These are phyloP conservation scores for Lethrus apterus DNA, from an alignment of 1,140 invertebrate genomes.

Conservation along the genomic window DNA sequence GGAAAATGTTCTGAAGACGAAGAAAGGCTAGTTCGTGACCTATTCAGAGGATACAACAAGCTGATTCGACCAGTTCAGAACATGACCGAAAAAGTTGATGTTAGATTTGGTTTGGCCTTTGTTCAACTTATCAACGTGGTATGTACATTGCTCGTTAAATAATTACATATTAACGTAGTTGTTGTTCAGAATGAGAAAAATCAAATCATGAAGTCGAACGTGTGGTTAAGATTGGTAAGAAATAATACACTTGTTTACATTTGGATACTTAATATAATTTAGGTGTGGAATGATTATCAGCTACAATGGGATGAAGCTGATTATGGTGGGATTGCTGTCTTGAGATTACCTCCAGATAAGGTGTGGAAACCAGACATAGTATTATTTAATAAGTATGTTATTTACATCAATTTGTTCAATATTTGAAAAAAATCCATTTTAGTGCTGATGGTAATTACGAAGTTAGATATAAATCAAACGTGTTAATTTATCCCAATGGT, in stretches of 20 bases:
- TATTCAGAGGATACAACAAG: constrained; percentile 98
- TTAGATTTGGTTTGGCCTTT: constrained; percentile 93
- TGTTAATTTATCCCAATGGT: constrained; percentile 87
- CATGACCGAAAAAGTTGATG: constrained; percentile 94
- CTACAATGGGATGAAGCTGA: constrained; percentile 96
- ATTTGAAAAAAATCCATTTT: constrained; percentile 36
- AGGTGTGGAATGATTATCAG: constrained; percentile 97
- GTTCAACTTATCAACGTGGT: constrained; percentile 99
- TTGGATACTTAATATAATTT: constrained; percentile 16
- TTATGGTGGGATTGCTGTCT: constrained; percentile 93
- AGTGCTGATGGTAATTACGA: constrained; percentile 96
- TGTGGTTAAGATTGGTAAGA: constrained; percentile 88
- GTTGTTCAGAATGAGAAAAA: constrained; percentile 89
- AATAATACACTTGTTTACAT: not conserved
- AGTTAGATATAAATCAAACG: constrained; percentile 95
- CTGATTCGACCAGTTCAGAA: constrained; percentile 96
- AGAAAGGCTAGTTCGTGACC: constrained; percentile 88
- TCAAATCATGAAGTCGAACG: constrained; percentile 99
- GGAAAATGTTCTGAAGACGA: constrained; percentile 86
- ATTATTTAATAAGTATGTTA: constrained; percentile 95
- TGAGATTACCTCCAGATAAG: constrained; percentile 94
- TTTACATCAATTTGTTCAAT: not conserved
- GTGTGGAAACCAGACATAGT: constrained; percentile 99
- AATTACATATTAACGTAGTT: not conserved
- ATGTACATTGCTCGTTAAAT: constrained; percentile 56